phyloP scores from a whole-genome alignment of 1,140 invertebrate species.

The Drosophila oshimai region DNA sequence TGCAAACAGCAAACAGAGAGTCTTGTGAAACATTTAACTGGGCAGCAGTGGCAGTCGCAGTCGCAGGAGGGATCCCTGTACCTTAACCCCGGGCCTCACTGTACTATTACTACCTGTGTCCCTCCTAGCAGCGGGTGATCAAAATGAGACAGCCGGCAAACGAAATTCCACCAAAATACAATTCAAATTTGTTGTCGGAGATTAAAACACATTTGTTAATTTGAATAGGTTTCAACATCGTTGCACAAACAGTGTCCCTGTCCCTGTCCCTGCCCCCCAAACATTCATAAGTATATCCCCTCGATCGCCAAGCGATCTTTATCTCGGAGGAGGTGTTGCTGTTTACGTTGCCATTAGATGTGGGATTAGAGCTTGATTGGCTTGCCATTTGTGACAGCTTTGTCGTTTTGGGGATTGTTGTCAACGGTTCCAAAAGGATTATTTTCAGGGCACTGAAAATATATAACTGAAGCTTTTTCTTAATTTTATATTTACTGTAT shows the following conservation, averaged over 20 bases:
- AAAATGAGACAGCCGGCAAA: not conserved
- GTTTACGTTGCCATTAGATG: slow-evolving; percentile 53
- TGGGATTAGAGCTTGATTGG: slow-evolving; percentile 57
- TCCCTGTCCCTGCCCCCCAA: not conserved
- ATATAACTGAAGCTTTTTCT: too few relatives aligned
- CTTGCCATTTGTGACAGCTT: slow-evolving; percentile 56
- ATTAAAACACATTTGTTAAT: slow-evolving; percentile 80
- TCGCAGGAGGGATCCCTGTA: slow-evolving; percentile 46
- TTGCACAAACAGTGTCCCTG: slow-evolving; percentile 51
- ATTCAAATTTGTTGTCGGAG: slow-evolving; percentile 79
- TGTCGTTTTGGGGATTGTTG: slow-evolving; percentile 47
- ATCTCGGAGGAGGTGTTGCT: slow-evolving; percentile 52
- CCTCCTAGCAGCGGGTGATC: slow-evolving; percentile 65
- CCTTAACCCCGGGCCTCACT: slow-evolving; percentile 11
- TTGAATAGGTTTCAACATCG: slow-evolving; percentile 74
- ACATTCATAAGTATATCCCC: not conserved
- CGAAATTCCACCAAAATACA: slow-evolving; percentile 60
- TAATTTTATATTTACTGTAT: too few relatives aligned
- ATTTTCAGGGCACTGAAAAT: not conserved
- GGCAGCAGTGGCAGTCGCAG: slow-evolving; percentile 37
- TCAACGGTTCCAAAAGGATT: slow-evolving; percentile 32
- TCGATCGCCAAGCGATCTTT: not conserved
- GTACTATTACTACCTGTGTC: slow-evolving; percentile 33
- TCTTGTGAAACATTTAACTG: slow-evolving; percentile 55
- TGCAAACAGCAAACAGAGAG: slow-evolving; percentile 32